These are phyloP conservation scores for Rhopalosiphum nymphaeae DNA, from an alignment of 2,888 invertebrate genomes.

Conservation along the genomic window DNA sequence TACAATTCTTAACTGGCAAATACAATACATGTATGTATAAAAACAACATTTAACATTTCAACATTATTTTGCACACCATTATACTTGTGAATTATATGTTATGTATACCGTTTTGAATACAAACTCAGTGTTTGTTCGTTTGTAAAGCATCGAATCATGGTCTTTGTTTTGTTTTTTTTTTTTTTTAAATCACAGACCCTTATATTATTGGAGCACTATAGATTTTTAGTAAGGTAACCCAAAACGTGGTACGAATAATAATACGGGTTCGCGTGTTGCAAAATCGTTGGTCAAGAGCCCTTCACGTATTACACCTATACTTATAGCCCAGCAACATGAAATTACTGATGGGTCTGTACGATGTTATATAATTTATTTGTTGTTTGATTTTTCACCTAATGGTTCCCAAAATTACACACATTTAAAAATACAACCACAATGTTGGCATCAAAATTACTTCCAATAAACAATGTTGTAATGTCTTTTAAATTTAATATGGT, in stretches of 20 bases:
- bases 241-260: conserved; percentile 14
- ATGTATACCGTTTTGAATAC: conserved; percentile 13
- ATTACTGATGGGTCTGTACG: background rate
- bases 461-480: background rate
- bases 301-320: background rate
- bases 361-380: background rate
- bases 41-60: background rate
- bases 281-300: conserved; percentile 9
- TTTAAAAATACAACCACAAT: background rate
- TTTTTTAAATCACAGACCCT: background rate
- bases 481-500: no score
- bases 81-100: conserved; percentile 34
- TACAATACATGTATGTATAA: background rate
- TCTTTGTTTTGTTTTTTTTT: background rate
- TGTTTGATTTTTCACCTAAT: background rate
- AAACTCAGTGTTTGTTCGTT: background rate
- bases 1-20: background rate
- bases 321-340: background rate
- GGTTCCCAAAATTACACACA: background rate
- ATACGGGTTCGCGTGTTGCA: background rate
- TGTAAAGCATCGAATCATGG: background rate
- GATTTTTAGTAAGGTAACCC: conserved; percentile 8
- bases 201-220: background rate
- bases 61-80: conserved; percentile 26
- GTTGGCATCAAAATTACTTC: background rate